These are phyloP conservation scores for Tangara arthus DNA, from an alignment of 2,797 vertebrate species.

Conservation along the genomic window DNA sequence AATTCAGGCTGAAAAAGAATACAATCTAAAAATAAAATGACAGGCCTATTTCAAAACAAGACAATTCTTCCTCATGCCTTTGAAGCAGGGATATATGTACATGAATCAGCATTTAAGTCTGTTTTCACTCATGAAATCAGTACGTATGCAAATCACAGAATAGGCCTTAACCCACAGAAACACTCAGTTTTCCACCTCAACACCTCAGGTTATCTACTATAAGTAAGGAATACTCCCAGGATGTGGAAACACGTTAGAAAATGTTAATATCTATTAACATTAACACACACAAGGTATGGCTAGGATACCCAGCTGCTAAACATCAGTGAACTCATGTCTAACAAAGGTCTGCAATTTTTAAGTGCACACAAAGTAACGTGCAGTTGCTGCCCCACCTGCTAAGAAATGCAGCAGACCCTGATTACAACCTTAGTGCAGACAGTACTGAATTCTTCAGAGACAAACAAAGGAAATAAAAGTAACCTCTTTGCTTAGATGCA, in stretches of 20 bases:
- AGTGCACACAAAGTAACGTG: background rate
- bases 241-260: background rate
- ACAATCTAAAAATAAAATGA: background rate
- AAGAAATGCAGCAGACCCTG: background rate
- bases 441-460: background rate
- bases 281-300: background rate
- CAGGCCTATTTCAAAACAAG: background rate
- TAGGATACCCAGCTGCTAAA: background rate
- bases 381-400: background rate
- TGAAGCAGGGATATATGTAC: background rate
- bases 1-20: background rate
- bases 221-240: background rate
- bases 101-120: background rate
- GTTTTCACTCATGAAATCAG: background rate
- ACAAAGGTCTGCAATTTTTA: background rate
- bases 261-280: background rate
- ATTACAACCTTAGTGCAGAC: background rate
- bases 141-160: background rate
- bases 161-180: background rate
- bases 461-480: background rate
- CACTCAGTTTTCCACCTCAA: background rate
- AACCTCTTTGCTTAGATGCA: background rate
- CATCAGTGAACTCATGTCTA: background rate
- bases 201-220: background rate
- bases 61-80: background rate